Percentiles rank a stretch among this genome's conserved stretches.
Evolutionary conservation across 2,113 vertebrate genomes (phyloP).

Genomic region (Bolborhynchus lineola): DNA sequence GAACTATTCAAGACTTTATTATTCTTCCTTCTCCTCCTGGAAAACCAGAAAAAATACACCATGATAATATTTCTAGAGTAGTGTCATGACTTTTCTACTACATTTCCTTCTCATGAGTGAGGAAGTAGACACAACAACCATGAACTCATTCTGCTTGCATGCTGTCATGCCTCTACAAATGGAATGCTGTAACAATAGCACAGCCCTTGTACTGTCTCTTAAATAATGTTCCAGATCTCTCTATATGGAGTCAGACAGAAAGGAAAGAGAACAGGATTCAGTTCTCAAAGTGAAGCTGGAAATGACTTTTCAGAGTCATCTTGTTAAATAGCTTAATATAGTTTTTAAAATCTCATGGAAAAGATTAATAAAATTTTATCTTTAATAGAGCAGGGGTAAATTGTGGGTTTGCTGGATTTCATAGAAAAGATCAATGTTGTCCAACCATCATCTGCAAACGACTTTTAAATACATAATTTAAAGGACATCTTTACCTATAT

Average conservation of each 20-base stretch:
- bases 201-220: not conserved
- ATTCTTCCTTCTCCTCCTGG: not conserved
- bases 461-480: not conserved
- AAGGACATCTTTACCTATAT: not conserved
- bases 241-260: not conserved
- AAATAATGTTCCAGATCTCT: not conserved
- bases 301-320: not conserved
- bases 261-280: not conserved
- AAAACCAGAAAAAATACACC: not conserved
- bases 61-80: not conserved
- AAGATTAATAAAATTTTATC: not conserved
- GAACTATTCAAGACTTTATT: not conserved
- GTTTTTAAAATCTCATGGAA: not conserved
- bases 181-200: not conserved
- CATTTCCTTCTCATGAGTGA: not conserved
- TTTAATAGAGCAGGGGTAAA: not conserved
- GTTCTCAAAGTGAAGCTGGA: not conserved
- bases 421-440: not conserved
- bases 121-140: not conserved
- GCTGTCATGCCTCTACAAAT: not conserved
- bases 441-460: not conserved
- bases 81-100: not conserved
- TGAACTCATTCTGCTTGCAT: not conserved
- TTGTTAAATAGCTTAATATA: not conserved
- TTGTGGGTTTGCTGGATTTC: not conserved